phyloP scores from a whole-genome alignment of 1,140 invertebrate genomes.

The Elysia chlorotica region DNA sequence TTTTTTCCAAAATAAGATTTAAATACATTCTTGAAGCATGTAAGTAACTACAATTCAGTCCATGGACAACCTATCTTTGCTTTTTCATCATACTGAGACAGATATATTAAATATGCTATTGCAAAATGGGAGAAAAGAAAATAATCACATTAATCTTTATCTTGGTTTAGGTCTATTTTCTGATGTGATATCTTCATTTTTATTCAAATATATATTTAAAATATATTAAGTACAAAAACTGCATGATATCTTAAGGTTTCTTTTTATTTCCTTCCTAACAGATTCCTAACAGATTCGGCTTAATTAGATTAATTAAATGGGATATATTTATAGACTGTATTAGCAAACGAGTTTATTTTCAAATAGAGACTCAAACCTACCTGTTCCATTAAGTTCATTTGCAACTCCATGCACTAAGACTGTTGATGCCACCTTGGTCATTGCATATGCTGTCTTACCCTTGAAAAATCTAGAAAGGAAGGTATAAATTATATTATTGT shows the following conservation, averaged over 20 bases:
- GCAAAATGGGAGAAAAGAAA: not conserved
- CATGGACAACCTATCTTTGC: no score
- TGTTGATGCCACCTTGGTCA: constrained; percentile 49
- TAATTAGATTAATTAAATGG: not conserved
- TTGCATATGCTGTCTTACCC: constrained; percentile 50
- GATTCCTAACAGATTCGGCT: not conserved
- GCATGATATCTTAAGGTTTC: not conserved
- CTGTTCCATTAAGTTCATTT: constrained; percentile 41
- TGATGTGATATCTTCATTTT: no score
- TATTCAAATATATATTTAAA: not conserved
- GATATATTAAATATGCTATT: not conserved
- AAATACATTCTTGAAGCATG: no score
- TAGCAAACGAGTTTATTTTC: not conserved
- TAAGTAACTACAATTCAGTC: no score
- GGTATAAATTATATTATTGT: no score
- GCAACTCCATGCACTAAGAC: constrained; percentile 44
- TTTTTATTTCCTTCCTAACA: not conserved
- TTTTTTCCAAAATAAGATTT: no score
- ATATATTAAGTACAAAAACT: not conserved
- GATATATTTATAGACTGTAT: not conserved
- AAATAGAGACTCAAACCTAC: constrained; percentile 20
- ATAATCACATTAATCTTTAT: no score
- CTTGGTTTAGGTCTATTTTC: no score
- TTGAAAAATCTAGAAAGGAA: constrained; percentile 48
- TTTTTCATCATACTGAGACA: no score